Evolutionary conservation across 2,113 vertebrate species (phyloP).

Genomic region (Ibidorhyncha struthersii): DNA sequence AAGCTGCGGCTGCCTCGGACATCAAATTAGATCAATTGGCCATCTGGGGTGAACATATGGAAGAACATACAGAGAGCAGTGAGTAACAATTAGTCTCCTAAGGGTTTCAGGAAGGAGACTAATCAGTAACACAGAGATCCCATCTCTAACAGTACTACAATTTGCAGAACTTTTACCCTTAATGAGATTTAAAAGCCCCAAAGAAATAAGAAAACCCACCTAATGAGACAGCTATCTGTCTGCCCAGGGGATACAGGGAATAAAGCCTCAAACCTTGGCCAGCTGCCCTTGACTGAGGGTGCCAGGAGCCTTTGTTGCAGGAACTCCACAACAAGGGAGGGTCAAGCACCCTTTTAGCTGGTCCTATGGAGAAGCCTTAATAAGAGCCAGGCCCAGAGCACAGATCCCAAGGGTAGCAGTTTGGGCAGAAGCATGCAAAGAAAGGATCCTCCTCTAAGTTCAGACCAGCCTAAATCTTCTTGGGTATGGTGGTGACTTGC

Average conservation of each 20-base stretch:
- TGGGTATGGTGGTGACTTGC: rapidly evolving
- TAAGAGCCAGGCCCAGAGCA: background rate
- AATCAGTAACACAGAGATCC: background rate
- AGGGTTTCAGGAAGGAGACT: conserved; percentile 13
- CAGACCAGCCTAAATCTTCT: background rate
- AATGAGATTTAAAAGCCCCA: background rate
- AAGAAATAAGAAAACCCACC: background rate
- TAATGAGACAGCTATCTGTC: background rate
- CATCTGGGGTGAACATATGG: conserved; percentile 51
- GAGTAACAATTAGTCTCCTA: conserved; percentile 38
- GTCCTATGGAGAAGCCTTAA: background rate
- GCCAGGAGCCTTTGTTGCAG: background rate
- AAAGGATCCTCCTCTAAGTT: background rate
- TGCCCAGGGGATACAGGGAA: background rate
- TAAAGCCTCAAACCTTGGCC: background rate
- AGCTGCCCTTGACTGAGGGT: rapidly evolving
- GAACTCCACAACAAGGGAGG: rapidly evolving
- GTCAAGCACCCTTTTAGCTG: background rate
- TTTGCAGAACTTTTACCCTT: background rate
- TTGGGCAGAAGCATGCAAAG: background rate
- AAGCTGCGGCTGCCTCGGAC: background rate
- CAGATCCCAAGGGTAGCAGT: background rate
- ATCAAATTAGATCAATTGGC: conserved; percentile 47
- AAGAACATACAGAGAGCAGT: conserved; percentile 6
- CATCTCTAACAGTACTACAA: background rate